Conservation (phyloP, 2,113 vertebrate species). For the Pterocles gutturalis region DNA sequence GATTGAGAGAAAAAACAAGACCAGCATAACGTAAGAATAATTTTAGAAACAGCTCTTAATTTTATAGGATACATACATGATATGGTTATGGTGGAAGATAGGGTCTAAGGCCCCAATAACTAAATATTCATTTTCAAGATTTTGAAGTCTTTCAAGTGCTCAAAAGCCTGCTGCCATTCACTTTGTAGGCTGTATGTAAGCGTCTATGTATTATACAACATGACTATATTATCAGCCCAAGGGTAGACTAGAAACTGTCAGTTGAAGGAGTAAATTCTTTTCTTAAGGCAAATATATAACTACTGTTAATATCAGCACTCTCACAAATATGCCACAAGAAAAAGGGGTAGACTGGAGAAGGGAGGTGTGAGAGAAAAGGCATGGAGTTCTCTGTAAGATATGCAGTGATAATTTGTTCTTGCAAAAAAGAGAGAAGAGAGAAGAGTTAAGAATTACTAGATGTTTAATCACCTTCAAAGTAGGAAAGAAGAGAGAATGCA, state of each 20-base stretch:
- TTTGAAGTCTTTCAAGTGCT: background rate
- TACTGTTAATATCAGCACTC: background rate
- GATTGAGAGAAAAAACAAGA: background rate
- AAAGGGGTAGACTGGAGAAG: background rate
- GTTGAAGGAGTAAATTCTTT: background rate
- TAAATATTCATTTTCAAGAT: background rate
- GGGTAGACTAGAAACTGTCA: background rate
- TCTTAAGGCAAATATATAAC: background rate
- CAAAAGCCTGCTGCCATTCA: background rate
- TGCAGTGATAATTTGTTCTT: conserved; percentile 6
- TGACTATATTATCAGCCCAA: background rate
- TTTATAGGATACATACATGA: background rate
- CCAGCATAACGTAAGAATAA: background rate
- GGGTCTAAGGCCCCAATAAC: background rate
- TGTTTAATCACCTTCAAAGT: background rate
- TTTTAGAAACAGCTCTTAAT: background rate
- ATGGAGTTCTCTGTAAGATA: background rate
- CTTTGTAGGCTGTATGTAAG: background rate
- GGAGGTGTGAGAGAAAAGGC: conserved; percentile 26
- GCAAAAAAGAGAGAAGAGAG: background rate
- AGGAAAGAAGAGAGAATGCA: background rate
- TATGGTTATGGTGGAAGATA: background rate
- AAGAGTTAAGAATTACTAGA: background rate
- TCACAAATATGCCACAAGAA: background rate
- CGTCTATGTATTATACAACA: background rate